Evolutionary conservation across 1,140 invertebrate species (phyloP).

Genomic region (Drosophila pseudoananassae): DNA sequence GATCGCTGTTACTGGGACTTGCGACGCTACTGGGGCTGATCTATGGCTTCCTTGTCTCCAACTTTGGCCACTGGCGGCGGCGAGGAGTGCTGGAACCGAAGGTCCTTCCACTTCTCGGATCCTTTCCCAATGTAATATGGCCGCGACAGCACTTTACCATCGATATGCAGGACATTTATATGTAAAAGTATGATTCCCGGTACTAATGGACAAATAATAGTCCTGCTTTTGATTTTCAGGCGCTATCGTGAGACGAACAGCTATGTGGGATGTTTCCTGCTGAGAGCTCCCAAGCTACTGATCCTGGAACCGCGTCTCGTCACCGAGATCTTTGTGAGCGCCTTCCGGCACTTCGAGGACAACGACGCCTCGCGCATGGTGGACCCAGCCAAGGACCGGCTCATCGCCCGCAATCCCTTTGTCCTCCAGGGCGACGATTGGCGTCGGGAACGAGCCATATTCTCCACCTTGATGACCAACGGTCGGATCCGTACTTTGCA

Average conservation of each 20-base stretch:
- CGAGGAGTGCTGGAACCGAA: conserved; percentile 69
- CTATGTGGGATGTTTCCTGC: conserved; percentile 83
- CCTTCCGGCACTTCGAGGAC: conserved; percentile 84
- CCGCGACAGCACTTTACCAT: conserved; percentile 65
- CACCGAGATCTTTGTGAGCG: conserved; percentile 85
- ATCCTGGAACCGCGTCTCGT: conserved; percentile 85
- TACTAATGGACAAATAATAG: background rate
- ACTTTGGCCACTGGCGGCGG: conserved; percentile 82
- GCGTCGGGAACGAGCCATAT: conserved; percentile 85
- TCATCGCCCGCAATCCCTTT: conserved; percentile 85
- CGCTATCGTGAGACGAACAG: conserved; percentile 51
- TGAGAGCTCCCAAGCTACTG: conserved; percentile 84
- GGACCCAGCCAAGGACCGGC: conserved; percentile 81
- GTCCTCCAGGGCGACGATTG: conserved; percentile 84
- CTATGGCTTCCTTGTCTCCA: conserved; percentile 79
- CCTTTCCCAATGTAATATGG: conserved; percentile 84
- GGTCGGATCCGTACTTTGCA: conserved; percentile 73
- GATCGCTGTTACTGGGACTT: conserved; percentile 33
- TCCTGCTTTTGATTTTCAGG: conserved; percentile 8
- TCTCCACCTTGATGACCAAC: conserved; percentile 86
- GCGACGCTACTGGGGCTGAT: conserved; percentile 24
- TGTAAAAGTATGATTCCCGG: conserved; percentile 31
- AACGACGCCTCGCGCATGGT: conserved; percentile 77
- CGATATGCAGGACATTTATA: conserved; percentile 76
- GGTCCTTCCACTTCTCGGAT: conserved; percentile 71